Base-by-base conservation (phyloP, 2,797 vertebrate genomes). In the Petrocephalus sullivani region DNA sequence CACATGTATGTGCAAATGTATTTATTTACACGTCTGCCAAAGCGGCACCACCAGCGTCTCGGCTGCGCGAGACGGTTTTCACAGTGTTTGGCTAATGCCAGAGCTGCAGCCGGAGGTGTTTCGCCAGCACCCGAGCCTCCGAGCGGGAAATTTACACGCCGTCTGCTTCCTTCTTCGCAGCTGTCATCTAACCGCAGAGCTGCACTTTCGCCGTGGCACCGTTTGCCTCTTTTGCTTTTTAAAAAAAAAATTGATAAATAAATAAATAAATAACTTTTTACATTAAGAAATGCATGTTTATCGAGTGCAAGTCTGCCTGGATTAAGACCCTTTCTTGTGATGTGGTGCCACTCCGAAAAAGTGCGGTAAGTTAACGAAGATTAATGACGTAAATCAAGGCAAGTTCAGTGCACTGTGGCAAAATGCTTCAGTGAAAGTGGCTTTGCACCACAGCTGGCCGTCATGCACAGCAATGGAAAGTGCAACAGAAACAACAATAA, bases 1-100 rank as follows among this genome's bases (percentile, higher is more conserved):
- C 87, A 92, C 90, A 90, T 91, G 54, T 89, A 91, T 89, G 82
- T 67, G 89, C 91, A 90, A 90, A 87, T 90, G 91, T 89, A 89
- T 88, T 89, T 91, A 90, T 92, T 92, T 91, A 91, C 93, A 93
- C 89, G 89, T 87, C 90, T 90, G 92, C 85, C 90, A 88, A 91
- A 92, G 92, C 90, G 89, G 93, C 88, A 90, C 90, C 90, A 92
- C 84, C 90, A 88, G 91, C 58, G 84, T 7, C 21, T 19, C 23
- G 5, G n/a, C 12, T 6, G 84, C 1, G 56, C 1, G 23, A 57
- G 78, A 2, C n/a, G 56, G 6, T 37, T 58, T 37, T 86, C 84
- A 86, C 84, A 58, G 6, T 46, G 84, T 37, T 86, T 58, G 28
- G 21, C 23, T 58, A 58, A 86, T 58, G 33, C 14, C 12, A 28